phyloP scores from a whole-genome alignment of 2,888 invertebrate genomes.

The Volucella inflata region DNA sequence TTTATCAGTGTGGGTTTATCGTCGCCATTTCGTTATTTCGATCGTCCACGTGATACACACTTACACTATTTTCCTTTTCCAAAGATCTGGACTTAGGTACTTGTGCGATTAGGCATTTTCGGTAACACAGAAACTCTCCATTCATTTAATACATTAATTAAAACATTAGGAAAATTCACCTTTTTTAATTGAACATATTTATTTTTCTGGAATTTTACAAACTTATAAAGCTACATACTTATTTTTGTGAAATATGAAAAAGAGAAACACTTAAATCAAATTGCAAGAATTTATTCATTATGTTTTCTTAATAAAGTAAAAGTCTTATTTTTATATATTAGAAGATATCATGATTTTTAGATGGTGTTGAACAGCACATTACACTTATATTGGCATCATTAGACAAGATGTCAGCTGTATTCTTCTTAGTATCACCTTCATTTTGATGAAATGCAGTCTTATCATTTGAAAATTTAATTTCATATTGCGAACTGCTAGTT shows the following conservation, averaged over 20 bases:
- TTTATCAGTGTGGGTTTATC: too few relatives aligned
- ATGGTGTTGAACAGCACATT: conserved; percentile 75
- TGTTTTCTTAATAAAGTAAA: conserved; percentile 4
- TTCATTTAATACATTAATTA: too few relatives aligned
- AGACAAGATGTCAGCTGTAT: background rate
- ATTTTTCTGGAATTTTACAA: too few relatives aligned
- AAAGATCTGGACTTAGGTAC: too few relatives aligned
- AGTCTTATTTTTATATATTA: background rate
- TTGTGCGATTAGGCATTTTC: too few relatives aligned
- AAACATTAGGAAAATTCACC: too few relatives aligned
- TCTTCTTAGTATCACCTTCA: conserved; percentile 3
- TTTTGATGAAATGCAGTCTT: conserved; percentile 25
- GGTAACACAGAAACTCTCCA: too few relatives aligned
- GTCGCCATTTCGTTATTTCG: too few relatives aligned
- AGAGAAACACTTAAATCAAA: background rate
- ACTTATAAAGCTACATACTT: too few relatives aligned
- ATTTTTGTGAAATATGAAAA: background rate
- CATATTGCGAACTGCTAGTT: conserved; percentile 74
- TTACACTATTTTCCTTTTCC: too few relatives aligned
- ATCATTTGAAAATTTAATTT: conserved; percentile 18
- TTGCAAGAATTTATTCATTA: conserved; percentile 39
- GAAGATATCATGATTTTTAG: conserved; percentile 39
- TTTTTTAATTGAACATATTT: too few relatives aligned
- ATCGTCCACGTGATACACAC: too few relatives aligned
- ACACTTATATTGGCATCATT: conserved; percentile 68